Base-by-base conservation (phyloP, 1,140 invertebrate genomes). In the Halyomorpha halys region DNA sequence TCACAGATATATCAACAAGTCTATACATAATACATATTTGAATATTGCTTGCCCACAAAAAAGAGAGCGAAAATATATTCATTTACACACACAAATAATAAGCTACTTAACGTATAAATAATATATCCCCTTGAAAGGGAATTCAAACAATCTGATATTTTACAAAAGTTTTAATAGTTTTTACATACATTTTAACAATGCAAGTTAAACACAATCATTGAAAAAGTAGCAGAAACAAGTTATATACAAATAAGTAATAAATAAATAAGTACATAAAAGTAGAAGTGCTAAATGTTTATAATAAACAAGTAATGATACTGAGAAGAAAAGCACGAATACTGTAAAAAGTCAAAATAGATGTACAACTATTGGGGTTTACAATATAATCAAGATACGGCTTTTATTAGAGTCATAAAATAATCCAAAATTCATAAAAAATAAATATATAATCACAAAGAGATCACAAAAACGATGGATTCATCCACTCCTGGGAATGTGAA, bases 1-100 rank as follows among this genome's bases (percentile, higher is more conserved):
- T 56, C 53, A 56, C 23, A 56, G 53, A 56, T 56, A 56, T 56
- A 56, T 56, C 53, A 56, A 56, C 53, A 56, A 56, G 53, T 56
- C 53, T 56, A 56, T 56, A 56, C 23, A 56, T 56, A 56, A 23
- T 56, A 56, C 53, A 56, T 23, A 23, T 19, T 56, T 56, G 23
- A 56, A 56, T 56, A 56, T 56, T 56, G 53, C 53, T 23, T 23
- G 53, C 53, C 53, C 53, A 56, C 53, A 56, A 56, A 56, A 56
- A 56, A 56, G 53, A 56, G 53, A 56, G 53, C 53, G 23, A 56
- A 56, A 56, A 56, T 56, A 56, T 56, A 3, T 56, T 27, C 18
- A 56, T 56, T 56, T 56, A 56, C 53, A 56, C 53, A 16, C 53
- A 27, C 23, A 56, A 56, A 56, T 56, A 25, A 56, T 23, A 15